Percentiles rank a stretch among this genome's conserved stretches.
These are phyloP conservation scores for Galleria mellonella DNA, from an alignment of 1,140 invertebrate species.

Conservation along the genomic window DNA sequence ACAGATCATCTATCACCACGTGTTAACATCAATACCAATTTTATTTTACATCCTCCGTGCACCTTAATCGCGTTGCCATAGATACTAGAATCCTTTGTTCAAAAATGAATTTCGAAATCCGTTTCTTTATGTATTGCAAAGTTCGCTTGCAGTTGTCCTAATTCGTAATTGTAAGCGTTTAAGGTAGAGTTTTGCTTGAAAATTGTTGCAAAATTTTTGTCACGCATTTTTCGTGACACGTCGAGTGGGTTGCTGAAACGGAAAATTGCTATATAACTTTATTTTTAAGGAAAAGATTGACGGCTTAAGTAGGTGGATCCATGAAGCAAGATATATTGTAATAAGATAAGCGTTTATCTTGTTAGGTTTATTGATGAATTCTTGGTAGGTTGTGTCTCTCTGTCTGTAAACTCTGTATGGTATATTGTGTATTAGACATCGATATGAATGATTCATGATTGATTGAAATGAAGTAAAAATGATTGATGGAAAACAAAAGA, in stretches of 20 bases:
- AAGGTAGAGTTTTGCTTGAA: constrained; percentile 14
- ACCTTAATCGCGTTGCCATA: background rate
- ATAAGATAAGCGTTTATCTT: constrained; percentile 4
- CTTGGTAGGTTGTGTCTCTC: too few species aligned
- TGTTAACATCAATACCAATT: constrained; percentile 35
- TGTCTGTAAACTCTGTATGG: too few species aligned
- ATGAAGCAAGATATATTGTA: constrained; percentile 33
- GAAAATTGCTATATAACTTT: constrained; percentile 66
- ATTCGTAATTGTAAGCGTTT: background rate
- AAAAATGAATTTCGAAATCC: constrained; percentile 2
- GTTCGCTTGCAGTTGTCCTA: constrained; percentile 9
- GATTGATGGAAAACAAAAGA: too few species aligned
- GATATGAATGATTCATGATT: too few species aligned
- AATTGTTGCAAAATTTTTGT: constrained; percentile 1
- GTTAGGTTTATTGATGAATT: background rate
- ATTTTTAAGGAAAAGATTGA: constrained; percentile 60
- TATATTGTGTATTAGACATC: too few species aligned
- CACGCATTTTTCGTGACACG: constrained; percentile 18
- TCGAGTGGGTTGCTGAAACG: constrained; percentile 45
- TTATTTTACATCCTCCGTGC: background rate
- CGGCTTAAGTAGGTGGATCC: constrained; percentile 41
- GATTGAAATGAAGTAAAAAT: too few species aligned
- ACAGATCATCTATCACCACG: constrained; percentile 53
- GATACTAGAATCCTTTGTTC: background rate
- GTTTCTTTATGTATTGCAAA: constrained; percentile 21